These are phyloP conservation scores for Diabrotica virgifera DNA, from an alignment of 1,140 invertebrate species.

Conservation along the genomic window DNA sequence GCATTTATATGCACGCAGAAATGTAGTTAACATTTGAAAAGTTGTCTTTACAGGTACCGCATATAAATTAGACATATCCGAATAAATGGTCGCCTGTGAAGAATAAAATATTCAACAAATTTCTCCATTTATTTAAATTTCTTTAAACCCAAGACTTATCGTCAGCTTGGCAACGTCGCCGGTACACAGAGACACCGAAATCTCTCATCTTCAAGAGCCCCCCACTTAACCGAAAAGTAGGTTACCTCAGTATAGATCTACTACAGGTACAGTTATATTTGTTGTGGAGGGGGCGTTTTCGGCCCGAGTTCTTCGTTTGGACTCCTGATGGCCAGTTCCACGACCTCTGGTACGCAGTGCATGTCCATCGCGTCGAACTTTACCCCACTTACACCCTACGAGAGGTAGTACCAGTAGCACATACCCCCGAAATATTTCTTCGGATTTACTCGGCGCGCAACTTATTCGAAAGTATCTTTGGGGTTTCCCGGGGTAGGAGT, in stretches of 20 bases:
- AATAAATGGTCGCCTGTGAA: no score
- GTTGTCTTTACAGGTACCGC: no score
- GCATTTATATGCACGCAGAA: no score
- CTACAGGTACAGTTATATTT: slow-evolving; percentile 48
- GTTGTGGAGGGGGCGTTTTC: slow-evolving; percentile 36
- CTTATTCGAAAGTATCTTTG: not conserved
- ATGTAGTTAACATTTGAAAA: no score
- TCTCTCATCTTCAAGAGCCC: slow-evolving; percentile 29
- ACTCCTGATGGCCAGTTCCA: slow-evolving; percentile 40
- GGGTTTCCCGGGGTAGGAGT: slow-evolving; percentile 3
- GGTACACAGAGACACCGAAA: slow-evolving; percentile 23
- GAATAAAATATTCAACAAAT: no score
- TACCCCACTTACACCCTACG: slow-evolving; percentile 17
- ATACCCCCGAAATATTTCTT: not conserved
- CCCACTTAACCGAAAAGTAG: slow-evolving; percentile 37
- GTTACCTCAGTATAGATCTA: slow-evolving; percentile 46
- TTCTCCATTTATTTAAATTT: no score
- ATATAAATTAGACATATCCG: no score
- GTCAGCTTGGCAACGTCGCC: not conserved
- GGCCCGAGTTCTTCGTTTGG: slow-evolving; percentile 39
- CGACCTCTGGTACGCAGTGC: slow-evolving; percentile 28
- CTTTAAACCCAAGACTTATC: no score
- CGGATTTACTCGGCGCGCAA: not conserved
- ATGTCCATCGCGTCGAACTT: slow-evolving; percentile 30
- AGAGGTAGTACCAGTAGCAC: slow-evolving; percentile 5